Base-by-base conservation (phyloP, 2,797 vertebrate genomes). In the Pterois miles region DNA sequence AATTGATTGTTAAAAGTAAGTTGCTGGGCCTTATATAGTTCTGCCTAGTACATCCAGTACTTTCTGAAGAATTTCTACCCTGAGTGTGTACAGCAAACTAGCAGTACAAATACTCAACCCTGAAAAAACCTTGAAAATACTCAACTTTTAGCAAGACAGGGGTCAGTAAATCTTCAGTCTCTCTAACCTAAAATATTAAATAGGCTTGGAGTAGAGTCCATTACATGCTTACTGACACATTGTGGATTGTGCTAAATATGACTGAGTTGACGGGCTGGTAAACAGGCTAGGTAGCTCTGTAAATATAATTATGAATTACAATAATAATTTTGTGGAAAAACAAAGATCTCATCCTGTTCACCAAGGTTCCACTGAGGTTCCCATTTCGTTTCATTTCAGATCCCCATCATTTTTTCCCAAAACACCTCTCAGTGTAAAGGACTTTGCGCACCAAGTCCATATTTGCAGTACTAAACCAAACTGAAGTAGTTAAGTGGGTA, bases 1-100 rank as follows among this genome's bases (percentile, higher is more conserved):
- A 69, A 66, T 73, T 75, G 63, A 83, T 80, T 68, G n/a, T 64
- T 53, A 43, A 69, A 80, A 69, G 5, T 65, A 14, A 66, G 43
- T 68, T 54, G 16, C 23, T 52, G n/a, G 9, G n/a, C 10, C 7
- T 57, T 22, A 71, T 43, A n/a, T n/a, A 40, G 8, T 12, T 53
- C 48, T 54, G 40, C 33, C 54, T 52, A 56, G 31, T 68, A 33
- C 36, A 64, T 65, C 16, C 2, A 60, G 59, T 22, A 60, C 14
- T 29, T 80, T 70, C 34, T 65, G 7, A 58, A 57, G 20, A 65
- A n/a, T 63, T 70, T 76, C 53, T 31, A 14, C 3, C 3, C n/a
- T 7, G 46, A 66, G 29, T 79, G 65, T 64, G 31, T 25, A 50
- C n/a, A 76, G 33, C 16, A 5, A 1, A 50, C 10, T 22, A 48